These are phyloP conservation scores for Pyrrhia umbra DNA, from an alignment of 2,888 invertebrate species.

Conservation along the genomic window DNA sequence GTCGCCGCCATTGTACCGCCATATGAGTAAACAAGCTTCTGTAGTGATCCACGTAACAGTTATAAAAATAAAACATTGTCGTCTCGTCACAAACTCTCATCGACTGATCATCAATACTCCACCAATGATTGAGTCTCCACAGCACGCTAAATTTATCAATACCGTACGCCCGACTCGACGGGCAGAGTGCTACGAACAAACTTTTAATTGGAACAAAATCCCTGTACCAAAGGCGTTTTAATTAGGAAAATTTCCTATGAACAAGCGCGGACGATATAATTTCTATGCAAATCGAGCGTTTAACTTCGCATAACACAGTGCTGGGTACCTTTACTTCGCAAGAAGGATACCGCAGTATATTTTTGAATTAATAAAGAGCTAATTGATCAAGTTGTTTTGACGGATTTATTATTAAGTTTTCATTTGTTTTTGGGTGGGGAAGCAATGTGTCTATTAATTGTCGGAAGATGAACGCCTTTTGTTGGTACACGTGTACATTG, in stretches of 20 bases:
- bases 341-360: conserved; percentile 68
- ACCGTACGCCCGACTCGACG: conserved; percentile 68
- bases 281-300: conserved; percentile 89
- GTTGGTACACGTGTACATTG: neutral
- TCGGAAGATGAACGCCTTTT: neutral
- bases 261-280: conserved; percentile 88
- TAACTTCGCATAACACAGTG: conserved; percentile 84
- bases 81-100: no score
- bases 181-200: conserved; percentile 70
- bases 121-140: conserved; percentile 23
- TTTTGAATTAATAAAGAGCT: conserved; percentile 76
- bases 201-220: conserved; percentile 90
- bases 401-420: conserved; percentile 52
- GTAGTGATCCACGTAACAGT: no score
- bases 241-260: conserved; percentile 89
- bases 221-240: conserved; percentile 87
- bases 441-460: neutral
- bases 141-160: conserved; percentile 72
- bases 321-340: conserved; percentile 64
- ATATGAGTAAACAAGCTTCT: no score
- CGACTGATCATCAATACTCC: conserved; percentile 13
- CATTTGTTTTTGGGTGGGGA: conserved; percentile 41
- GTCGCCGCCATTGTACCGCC: no score
- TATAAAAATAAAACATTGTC: neutral
- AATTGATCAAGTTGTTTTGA: conserved; percentile 67